phyloP scores from a whole-genome alignment of 1,140 invertebrate genomes.

The Drosophila carrolli region DNA sequence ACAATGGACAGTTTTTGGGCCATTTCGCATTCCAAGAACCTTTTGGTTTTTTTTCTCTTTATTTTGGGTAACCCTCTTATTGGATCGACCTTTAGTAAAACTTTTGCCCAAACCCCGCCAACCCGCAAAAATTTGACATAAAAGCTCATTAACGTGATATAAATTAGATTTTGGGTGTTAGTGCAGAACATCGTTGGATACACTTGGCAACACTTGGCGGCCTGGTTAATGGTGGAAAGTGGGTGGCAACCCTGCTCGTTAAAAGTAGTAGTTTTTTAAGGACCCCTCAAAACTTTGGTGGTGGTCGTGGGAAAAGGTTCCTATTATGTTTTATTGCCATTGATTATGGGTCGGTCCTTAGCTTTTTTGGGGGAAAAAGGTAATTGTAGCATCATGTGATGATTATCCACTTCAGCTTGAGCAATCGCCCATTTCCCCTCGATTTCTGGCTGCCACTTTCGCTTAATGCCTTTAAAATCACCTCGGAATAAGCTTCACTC shows the following conservation, averaged over 20 bases:
- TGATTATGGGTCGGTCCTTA: constrained; percentile 15
- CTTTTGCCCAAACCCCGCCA: constrained; percentile 4
- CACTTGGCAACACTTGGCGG: constrained; percentile 39
- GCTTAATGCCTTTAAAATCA: constrained; percentile 43
- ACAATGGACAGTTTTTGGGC: constrained; percentile 70
- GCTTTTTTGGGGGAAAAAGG: constrained; percentile 8
- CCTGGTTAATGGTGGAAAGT: constrained; percentile 48
- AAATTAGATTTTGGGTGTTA: constrained; percentile 80
- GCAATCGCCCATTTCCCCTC: neutral
- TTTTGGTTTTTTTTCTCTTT: constrained; percentile 3
- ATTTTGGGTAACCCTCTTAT: neutral
- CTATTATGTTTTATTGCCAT: constrained; percentile 34
- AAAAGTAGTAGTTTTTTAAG: constrained; percentile 27
- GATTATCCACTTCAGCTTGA: constrained; percentile 34
- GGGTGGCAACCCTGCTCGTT: constrained; percentile 34
- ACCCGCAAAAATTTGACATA: constrained; percentile 66
- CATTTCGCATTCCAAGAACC: constrained; percentile 13
- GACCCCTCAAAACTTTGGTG: neutral
- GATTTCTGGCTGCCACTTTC: constrained; percentile 5
- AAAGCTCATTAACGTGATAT: constrained; percentile 82
- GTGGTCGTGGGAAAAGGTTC: constrained; percentile 14
- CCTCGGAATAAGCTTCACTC: constrained; percentile 27
- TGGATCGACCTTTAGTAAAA: constrained; percentile 12
- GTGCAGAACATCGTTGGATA: constrained; percentile 67
- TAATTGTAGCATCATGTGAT: constrained; percentile 46